Conservation (phyloP, 2,888 invertebrate species). For the Galeruca laticollis region DNA sequence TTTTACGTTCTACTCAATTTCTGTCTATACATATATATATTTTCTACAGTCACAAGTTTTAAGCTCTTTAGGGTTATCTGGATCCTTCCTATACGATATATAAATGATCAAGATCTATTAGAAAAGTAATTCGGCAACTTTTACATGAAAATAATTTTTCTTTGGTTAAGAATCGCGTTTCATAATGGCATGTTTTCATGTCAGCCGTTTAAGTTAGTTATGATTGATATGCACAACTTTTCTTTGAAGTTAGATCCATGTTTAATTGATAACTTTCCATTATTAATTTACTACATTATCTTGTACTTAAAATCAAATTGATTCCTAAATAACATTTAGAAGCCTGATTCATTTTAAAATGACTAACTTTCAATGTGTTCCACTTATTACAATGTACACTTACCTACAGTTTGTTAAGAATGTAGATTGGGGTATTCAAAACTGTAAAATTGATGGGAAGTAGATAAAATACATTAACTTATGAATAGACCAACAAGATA, state of each 20-base stretch:
- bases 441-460: too few species aligned
- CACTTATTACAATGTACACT: too few species aligned
- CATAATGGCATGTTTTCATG: slow-evolving; percentile 57
- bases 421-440: too few species aligned
- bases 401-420: too few species aligned
- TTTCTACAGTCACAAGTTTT: slow-evolving; percentile 27
- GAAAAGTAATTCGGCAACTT: slow-evolving; percentile 25
- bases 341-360: too few species aligned
- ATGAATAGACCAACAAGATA: too few species aligned
- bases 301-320: too few species aligned
- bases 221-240: slow-evolving; percentile 51
- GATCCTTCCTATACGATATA: slow-evolving; percentile 16
- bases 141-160: slow-evolving; percentile 50
- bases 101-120: slow-evolving; percentile 35
- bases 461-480: too few species aligned
- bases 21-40: too few species aligned
- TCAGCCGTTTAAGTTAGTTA: slow-evolving; percentile 50
- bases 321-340: too few species aligned
- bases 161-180: slow-evolving; percentile 44
- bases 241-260: slow-evolving; percentile 32
- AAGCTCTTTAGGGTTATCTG: slow-evolving; percentile 2
- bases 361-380: too few species aligned
- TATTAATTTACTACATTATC: slow-evolving; percentile 23
- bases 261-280: slow-evolving; percentile 31
- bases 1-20: too few species aligned